Conservation (phyloP, 2,888 invertebrate species). For the Pyrocoelia pectoralis region DNA sequence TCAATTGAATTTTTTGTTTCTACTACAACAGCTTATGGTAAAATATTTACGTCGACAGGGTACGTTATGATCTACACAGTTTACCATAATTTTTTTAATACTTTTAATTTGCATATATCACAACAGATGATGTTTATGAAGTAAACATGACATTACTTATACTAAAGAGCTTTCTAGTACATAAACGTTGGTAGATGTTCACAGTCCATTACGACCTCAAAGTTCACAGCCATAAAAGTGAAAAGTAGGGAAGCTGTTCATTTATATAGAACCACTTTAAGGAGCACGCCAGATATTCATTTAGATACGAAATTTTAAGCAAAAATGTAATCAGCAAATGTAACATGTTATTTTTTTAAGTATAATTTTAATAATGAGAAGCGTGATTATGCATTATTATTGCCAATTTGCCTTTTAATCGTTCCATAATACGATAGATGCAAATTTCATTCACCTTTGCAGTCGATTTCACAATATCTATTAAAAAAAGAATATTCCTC, state of each 20-base stretch:
- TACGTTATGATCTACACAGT: background rate
- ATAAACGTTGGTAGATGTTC: conserved; percentile 50
- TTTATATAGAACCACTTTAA: conserved; percentile 46
- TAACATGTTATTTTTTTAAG: conserved; percentile 39
- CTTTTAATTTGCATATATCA: conserved; percentile 3
- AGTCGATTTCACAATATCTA: too few species aligned
- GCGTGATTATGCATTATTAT: conserved; percentile 36
- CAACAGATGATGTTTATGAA: conserved; percentile 3
- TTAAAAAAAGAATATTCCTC: background rate
- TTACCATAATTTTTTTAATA: conserved; percentile 3
- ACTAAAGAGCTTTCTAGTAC: conserved; percentile 31
- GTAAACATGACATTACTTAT: background rate
- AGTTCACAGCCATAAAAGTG: conserved; percentile 37
- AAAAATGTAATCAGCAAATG: conserved; percentile 35
- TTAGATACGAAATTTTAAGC: conserved; percentile 46
- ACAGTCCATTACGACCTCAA: conserved; percentile 49
- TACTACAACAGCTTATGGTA: too few species aligned
- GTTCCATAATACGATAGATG: background rate
- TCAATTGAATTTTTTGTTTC: too few species aligned
- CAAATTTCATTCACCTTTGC: too few species aligned
- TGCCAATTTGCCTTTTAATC: conserved; percentile 13
- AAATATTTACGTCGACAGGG: too few species aligned
- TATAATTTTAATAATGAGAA: conserved; percentile 38
- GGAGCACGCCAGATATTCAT: conserved; percentile 50
- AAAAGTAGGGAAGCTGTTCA: conserved; percentile 42